A percentile compares a stretch with the other conserved stretches of the same genome.
phyloP scores from a whole-genome alignment of 2,113 vertebrate genomes.

The Barbus barbus region DNA sequence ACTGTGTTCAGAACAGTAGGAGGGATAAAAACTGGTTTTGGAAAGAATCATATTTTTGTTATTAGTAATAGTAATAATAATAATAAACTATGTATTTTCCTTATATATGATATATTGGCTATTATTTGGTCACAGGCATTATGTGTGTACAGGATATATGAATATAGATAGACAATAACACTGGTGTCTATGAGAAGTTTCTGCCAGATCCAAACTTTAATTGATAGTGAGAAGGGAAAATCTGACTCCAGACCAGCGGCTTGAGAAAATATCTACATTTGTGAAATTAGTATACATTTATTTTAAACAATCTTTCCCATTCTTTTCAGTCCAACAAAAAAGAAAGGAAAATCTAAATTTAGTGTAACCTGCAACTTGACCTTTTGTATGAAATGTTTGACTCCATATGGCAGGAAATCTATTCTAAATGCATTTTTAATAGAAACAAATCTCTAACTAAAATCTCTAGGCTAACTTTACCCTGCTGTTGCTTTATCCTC shows the following conservation, averaged over 20 bases:
- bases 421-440: neutral
- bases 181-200: neutral
- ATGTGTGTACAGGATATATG: neutral
- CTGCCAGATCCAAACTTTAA: neutral
- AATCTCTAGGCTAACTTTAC: neutral
- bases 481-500: neutral
- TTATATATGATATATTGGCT: neutral
- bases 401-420: neutral
- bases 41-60: neutral
- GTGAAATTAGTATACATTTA: too few species aligned
- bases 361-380: neutral
- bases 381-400: neutral
- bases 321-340: too few species aligned
- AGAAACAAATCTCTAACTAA: neutral
- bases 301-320: too few species aligned
- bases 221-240: neutral
- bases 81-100: neutral
- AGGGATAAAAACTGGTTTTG: neutral
- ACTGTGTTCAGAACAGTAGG: constrained; percentile 48
- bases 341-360: too few species aligned
- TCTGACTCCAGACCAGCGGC: neutral
- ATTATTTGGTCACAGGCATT: neutral
- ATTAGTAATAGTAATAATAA: neutral
- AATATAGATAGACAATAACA: neutral
- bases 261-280: neutral